Conservation (phyloP, 2,113 vertebrate genomes). For the Dasyprocta punctata region DNA sequence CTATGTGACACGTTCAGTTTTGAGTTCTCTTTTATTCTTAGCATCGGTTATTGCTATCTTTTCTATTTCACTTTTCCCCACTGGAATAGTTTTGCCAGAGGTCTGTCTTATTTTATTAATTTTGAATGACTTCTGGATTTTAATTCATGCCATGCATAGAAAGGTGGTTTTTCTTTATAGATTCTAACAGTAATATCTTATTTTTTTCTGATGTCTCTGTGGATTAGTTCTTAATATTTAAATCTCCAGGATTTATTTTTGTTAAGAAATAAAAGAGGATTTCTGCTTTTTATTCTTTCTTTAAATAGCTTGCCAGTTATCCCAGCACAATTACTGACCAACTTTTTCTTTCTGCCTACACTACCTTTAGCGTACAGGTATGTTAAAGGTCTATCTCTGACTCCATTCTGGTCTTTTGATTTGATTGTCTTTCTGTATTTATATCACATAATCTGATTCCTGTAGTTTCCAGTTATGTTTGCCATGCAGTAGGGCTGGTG, state of each 20-base stretch:
- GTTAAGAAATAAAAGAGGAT: not conserved
- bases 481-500: not conserved
- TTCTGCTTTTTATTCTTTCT: not conserved
- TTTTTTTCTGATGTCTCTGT: constrained; percentile 18
- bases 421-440: not conserved
- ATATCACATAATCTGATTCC: not conserved
- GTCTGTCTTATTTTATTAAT: not conserved
- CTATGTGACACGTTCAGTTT: not conserved
- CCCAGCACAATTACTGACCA: not conserved
- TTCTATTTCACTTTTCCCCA: not conserved
- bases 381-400: not conserved
- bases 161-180: not conserved
- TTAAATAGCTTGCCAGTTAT: not conserved
- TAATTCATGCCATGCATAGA: not conserved
- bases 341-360: not conserved
- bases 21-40: not conserved
- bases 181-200: not conserved
- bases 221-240: not conserved
- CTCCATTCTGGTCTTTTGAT: not conserved
- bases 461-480: not conserved
- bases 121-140: constrained; percentile 22
- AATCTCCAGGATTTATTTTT: not conserved
- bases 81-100: not conserved
- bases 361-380: not conserved
- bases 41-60: not conserved